Percentiles rank a stretch among this genome's conserved stretches.
Conservation (phyloP, 1,140 invertebrate genomes). For the Drosophila trapezifrons region DNA sequence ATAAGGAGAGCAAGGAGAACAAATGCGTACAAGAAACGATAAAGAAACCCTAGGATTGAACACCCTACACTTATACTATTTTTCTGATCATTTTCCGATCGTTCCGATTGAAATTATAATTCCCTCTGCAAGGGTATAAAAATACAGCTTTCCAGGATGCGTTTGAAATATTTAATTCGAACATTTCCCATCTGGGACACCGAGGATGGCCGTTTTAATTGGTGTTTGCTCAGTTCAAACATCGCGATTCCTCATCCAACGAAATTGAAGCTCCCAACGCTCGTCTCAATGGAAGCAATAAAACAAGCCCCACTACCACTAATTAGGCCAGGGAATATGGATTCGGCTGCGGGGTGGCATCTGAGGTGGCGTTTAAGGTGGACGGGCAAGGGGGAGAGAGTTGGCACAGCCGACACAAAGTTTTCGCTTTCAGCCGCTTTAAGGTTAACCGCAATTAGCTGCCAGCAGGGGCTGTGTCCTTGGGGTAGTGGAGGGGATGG, state of each 20-base stretch:
- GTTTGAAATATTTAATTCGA: not conserved
- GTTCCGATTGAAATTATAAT: not conserved
- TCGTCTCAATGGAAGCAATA: constrained; percentile 17
- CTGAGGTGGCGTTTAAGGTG: constrained; percentile 3
- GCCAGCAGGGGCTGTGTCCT: not conserved
- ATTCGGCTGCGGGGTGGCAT: constrained; percentile 1
- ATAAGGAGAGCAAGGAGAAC: too few relatives aligned
- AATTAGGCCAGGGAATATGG: constrained; percentile 45
- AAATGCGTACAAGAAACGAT: too few relatives aligned
- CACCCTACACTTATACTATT: too few relatives aligned
- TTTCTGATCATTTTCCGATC: too few relatives aligned
- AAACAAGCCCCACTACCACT: constrained; percentile 33
- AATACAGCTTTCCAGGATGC: too few relatives aligned
- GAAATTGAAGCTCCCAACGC: not conserved
- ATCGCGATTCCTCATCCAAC: constrained; percentile 5
- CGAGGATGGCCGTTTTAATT: constrained; percentile 7
- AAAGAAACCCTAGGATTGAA: too few relatives aligned
- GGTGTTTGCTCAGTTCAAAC: not conserved
- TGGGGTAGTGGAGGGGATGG: not conserved
- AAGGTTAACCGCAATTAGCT: constrained; percentile 58
- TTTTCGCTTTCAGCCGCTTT: constrained; percentile 39
- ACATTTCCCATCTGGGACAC: not conserved
- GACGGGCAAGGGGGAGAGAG: constrained; percentile 14
- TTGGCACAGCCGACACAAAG: constrained; percentile 34
- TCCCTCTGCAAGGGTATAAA: not conserved